A percentile compares a stretch with the other conserved stretches of the same genome.
These are phyloP conservation scores for Pseudopodoces humilis DNA, from an alignment of 2,113 vertebrate species.

Conservation along the genomic window DNA sequence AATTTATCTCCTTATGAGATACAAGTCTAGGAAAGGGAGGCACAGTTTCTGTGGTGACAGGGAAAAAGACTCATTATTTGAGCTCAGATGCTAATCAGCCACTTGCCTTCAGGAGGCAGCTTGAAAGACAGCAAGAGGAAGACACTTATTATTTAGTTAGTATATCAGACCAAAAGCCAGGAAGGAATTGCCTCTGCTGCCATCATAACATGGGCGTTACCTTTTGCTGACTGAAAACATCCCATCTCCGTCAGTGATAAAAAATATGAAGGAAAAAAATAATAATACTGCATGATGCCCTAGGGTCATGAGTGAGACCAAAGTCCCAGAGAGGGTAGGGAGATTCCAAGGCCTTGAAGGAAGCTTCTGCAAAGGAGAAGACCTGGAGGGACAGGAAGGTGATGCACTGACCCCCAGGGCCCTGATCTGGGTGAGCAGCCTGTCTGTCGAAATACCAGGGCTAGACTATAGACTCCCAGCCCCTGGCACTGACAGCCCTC, in stretches of 20 bases:
- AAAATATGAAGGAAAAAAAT: neutral
- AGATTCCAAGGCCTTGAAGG: neutral
- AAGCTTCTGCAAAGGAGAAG: neutral
- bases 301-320: neutral
- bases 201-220: neutral
- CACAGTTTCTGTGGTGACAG: neutral
- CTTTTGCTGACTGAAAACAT: neutral
- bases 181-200: neutral
- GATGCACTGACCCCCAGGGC: neutral
- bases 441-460: rapidly evolving
- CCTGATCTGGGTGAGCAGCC: neutral
- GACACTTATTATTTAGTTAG: neutral
- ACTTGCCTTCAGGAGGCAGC: neutral
- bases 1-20: neutral
- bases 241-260: neutral
- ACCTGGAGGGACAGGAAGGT: neutral
- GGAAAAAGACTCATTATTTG: neutral
- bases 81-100: neutral
- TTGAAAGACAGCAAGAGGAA: neutral
- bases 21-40: neutral
- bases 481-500: neutral
- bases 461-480: neutral
- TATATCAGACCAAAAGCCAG: neutral
- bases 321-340: neutral
- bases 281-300: neutral